Conservation (phyloP, 2,113 vertebrate species). For the Pterophyllum scalare region DNA sequence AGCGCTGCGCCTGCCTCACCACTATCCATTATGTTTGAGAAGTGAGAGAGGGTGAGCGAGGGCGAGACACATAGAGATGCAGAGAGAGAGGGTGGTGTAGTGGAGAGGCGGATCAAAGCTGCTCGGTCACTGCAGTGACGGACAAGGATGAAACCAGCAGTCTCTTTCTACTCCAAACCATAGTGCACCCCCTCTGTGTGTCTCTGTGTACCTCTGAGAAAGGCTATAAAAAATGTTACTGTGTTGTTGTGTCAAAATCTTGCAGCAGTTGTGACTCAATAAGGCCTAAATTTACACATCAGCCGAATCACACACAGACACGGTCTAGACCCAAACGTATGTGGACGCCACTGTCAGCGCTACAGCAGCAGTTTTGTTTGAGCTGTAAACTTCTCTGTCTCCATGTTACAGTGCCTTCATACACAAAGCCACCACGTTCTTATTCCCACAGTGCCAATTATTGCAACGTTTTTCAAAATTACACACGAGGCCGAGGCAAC, state of each 20-base stretch:
- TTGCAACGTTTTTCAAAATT: neutral
- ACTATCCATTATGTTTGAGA: slow-evolving; percentile 77
- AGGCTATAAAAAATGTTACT: neutral
- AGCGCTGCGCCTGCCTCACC: slow-evolving; percentile 66
- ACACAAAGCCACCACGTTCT: neutral
- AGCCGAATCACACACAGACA: neutral
- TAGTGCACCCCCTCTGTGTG: slow-evolving; percentile 36
- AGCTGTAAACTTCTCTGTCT: neutral
- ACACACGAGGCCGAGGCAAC: neutral
- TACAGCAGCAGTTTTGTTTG: neutral
- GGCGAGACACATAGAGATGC: neutral
- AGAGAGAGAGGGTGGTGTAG: slow-evolving; percentile 16
- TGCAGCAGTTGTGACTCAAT: slow-evolving; percentile 1
- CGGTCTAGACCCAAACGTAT: neutral
- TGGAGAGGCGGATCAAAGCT: slow-evolving; percentile 54
- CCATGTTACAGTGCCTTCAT: neutral
- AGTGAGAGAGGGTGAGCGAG: slow-evolving; percentile 20
- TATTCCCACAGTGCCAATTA: neutral
- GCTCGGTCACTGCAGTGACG: slow-evolving; percentile 50
- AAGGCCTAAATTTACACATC: neutral
- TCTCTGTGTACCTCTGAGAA: neutral
- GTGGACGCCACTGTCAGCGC: neutral
- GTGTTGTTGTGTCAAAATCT: neutral
- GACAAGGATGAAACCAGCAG: slow-evolving; percentile 44
- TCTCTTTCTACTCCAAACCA: slow-evolving; percentile 43